Base-by-base conservation (phyloP, 1,140 invertebrate species). In the Hormaphis cornu region DNA sequence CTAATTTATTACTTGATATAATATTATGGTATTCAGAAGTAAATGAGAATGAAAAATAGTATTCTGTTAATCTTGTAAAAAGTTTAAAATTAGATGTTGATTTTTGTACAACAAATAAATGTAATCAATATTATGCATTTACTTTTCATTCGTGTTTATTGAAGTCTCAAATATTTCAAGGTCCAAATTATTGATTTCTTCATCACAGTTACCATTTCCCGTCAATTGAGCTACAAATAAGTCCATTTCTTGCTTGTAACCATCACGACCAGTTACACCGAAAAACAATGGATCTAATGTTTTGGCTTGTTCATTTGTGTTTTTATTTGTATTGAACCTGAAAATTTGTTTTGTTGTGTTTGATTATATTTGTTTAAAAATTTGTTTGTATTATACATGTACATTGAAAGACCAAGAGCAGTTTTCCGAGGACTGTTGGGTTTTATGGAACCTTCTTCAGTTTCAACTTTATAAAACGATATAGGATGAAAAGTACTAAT, bases 381-480 rank as follows among this genome's bases (percentile, higher is more conserved):
- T 26, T 71, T 30, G 40, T 28, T 44, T 56, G 16, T 16, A 70
- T 12, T 59, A 74, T 69, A n/a, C n/a, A n/a, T n/a, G 73, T 71
- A 75, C 75, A 76, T 71, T 61, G 75, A 75, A 59, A 70, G 72
- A 10, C 75, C 75, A 9, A 76, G 70, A 9, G 28, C 26, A 9
- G 74, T 75, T 48, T 73, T 71, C n/a, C 75, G 63, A 28, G 72
- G 70, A 18, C 75, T 74, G 33, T 71, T 58, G 22, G 73, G 66
- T 37, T 74, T 74, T 10, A 73, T 73, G 26, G 75, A 76, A 10
- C 72, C 72, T 44, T 52, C 37, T 28, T 72, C 71, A 12, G 53
- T 69, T 14, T 73, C 72, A 12, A 73, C 70, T 59, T 50, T 70
- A 48, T 73, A 76, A 30, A 71, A 54, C 2, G 72, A 73, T 42